These are phyloP conservation scores for Bombylius discolor DNA, from an alignment of 2,888 invertebrate species.

Conservation along the genomic window DNA sequence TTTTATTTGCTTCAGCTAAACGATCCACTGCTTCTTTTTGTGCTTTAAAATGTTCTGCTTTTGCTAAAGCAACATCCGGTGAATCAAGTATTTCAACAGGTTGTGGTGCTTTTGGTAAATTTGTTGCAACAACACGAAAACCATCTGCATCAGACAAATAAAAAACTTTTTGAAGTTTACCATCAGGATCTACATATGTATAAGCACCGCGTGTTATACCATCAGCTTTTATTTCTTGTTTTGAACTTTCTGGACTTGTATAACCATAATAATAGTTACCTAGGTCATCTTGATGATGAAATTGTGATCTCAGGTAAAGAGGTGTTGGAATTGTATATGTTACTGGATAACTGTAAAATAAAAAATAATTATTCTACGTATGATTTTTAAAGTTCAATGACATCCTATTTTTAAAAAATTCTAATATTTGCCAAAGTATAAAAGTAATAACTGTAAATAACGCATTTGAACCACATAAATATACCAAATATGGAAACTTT, in stretches of 20 bases:
- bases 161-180: conserved; percentile 39
- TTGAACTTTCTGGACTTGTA: conserved; percentile 40
- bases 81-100: conserved; percentile 13
- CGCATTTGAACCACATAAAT: no score
- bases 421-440: no score
- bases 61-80: conserved; percentile 12
- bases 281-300: conserved; percentile 42
- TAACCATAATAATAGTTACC: conserved; percentile 45
- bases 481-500: no score
- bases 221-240: conserved; percentile 39
- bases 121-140: conserved; percentile 43
- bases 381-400: no score
- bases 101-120: conserved; percentile 32
- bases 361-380: no score
- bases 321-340: conserved; percentile 12
- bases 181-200: conserved; percentile 42
- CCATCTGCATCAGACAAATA: conserved; percentile 40
- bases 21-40: conserved; percentile 13
- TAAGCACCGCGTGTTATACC: conserved; percentile 42
- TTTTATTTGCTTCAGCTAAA: not conserved
- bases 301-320: conserved; percentile 25
- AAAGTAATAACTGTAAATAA: no score
- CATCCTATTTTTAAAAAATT: no score
- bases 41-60: conserved; percentile 15
- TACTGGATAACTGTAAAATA: conserved; percentile 2